Evolutionary conservation across 2,797 vertebrate species (phyloP).

Genomic region (Xenopus petersii): DNA sequence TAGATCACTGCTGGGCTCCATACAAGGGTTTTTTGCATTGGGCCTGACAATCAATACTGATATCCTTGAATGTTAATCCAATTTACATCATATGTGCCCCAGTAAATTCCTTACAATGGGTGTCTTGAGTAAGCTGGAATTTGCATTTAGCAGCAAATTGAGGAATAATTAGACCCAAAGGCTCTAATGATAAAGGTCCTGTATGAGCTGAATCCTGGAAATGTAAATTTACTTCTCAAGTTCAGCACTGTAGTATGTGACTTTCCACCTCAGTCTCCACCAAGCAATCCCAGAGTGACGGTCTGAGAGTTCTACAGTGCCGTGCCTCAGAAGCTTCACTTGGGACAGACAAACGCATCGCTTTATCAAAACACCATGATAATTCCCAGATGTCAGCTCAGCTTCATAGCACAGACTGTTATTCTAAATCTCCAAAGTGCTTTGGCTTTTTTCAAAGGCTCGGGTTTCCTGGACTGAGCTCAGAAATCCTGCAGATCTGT

Average conservation of each 20-base stretch:
- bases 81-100: no score
- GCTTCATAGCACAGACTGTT: slow-evolving; percentile 31
- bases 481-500: slow-evolving; percentile 24
- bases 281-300: not conserved
- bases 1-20: no score
- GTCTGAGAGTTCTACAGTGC: not conserved
- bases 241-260: not conserved
- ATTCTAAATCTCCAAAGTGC: slow-evolving; percentile 27
- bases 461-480: slow-evolving; percentile 24
- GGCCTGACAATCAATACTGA: no score
- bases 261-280: not conserved
- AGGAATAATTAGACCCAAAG: no score
- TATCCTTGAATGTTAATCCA: no score
- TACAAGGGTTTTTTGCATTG: no score
- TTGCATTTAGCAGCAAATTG: no score
- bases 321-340: not conserved
- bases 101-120: no score
- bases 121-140: no score
- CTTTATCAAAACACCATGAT: slow-evolving; percentile 19
- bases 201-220: no score
- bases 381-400: slow-evolving; percentile 30
- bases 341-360: slow-evolving; percentile 18
- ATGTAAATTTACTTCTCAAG: no score
- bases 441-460: slow-evolving; percentile 17
- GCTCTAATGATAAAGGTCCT: no score